Conservation (phyloP, 2,797 vertebrate genomes). For the Hippoglossus hippoglossus region DNA sequence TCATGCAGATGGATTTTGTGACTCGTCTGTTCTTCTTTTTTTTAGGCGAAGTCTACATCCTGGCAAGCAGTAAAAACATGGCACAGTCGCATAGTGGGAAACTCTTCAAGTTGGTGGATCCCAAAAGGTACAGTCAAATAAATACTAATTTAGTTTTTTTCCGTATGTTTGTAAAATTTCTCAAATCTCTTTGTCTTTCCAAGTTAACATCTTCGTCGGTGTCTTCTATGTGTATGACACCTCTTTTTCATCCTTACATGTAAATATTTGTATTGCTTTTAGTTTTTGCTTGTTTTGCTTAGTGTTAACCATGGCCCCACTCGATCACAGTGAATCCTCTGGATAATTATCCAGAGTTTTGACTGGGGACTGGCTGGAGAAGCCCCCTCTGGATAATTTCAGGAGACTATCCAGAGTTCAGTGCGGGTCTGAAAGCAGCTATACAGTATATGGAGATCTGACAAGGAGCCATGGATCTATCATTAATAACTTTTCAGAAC, state of each 20-base stretch:
- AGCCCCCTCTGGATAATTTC: too few species aligned
- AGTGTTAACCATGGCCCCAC: neutral
- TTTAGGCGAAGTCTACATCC: conserved; percentile 96
- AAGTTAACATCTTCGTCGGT: too few species aligned
- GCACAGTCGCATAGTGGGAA: conserved; percentile 94
- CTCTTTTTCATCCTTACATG: too few species aligned
- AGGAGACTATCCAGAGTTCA: too few species aligned
- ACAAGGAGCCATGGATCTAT: conserved; percentile 4
- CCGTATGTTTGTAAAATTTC: conserved; percentile 22
- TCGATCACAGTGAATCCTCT: too few species aligned
- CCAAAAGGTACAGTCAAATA: conserved; percentile 89
- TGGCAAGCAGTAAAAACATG: conserved; percentile 97
- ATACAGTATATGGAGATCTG: conserved; percentile 9
- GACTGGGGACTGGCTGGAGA: too few species aligned
- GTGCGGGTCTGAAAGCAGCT: too few species aligned
- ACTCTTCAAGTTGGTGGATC: conserved; percentile 97
- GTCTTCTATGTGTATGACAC: too few species aligned
- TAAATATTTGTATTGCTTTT: neutral
- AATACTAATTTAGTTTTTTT: too few species aligned
- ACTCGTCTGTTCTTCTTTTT: conserved; percentile 43
- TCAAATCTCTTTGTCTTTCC: too few species aligned
- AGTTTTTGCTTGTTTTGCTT: conserved; percentile 2
- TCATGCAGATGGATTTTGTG: conserved; percentile 8
- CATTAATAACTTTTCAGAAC: conserved; percentile 24
- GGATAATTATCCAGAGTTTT: too few species aligned